Percentiles rank a stretch among this genome's conserved stretches.
These are phyloP conservation scores for Eilema griseolum DNA, from an alignment of 2,888 invertebrate species.

Conservation along the genomic window DNA sequence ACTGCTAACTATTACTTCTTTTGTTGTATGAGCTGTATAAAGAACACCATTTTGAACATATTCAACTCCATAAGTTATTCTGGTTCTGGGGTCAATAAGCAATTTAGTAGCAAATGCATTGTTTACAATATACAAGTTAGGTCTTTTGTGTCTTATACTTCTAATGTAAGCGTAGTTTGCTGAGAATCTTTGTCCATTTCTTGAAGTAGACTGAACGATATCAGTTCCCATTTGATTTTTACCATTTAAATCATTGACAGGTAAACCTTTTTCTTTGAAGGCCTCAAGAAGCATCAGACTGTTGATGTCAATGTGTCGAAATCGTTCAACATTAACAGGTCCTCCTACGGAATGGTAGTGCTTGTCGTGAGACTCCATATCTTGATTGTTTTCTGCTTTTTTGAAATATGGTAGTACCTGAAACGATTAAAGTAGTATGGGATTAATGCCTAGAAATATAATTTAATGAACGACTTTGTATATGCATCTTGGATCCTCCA, in stretches of 20 bases:
- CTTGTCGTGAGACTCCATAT: constrained; percentile 83
- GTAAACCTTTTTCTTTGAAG: constrained; percentile 88
- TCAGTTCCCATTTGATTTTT: constrained; percentile 88
- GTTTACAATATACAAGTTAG: constrained; percentile 83
- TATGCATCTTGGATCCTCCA: too few species aligned
- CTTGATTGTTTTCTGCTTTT: constrained; percentile 89
- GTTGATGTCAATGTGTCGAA: constrained; percentile 88
- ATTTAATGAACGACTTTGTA: too few species aligned
- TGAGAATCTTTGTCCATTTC: constrained; percentile 87
- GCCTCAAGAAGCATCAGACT: constrained; percentile 86
- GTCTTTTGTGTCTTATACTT: constrained; percentile 86
- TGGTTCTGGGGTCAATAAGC: constrained; percentile 86
- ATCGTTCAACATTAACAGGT: constrained; percentile 89
- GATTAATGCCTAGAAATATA: neutral
- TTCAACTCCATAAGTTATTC: constrained; percentile 78
- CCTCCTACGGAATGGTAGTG: constrained; percentile 88
- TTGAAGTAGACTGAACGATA: constrained; percentile 88
- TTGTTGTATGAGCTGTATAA: constrained; percentile 79
- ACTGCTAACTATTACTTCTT: constrained; percentile 88
- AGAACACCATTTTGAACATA: constrained; percentile 76
- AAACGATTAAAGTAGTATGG: constrained; percentile 35
- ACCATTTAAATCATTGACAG: constrained; percentile 87
- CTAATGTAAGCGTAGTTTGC: constrained; percentile 89
- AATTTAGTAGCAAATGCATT: constrained; percentile 86
- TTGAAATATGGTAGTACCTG: constrained; percentile 90